Evolutionary conservation across 2,797 vertebrate genomes (phyloP).

Genomic region (Syndactyla subalaris): DNA sequence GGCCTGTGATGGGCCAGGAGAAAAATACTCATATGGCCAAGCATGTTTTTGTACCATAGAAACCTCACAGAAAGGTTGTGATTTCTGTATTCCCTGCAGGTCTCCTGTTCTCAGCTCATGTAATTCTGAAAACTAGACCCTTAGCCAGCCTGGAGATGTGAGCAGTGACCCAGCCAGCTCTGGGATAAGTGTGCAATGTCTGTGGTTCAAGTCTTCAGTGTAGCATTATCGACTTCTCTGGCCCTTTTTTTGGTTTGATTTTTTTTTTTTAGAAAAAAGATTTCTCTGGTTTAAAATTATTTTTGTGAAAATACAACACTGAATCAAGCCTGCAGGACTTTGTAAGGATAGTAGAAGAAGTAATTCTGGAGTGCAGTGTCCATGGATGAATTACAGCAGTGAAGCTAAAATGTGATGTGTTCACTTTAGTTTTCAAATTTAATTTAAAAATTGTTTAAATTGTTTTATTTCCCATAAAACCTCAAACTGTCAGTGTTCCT

Average conservation of each 20-base stretch:
- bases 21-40: not conserved
- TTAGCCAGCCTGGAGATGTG: not conserved
- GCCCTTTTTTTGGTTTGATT: too few relatives aligned
- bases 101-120: not conserved
- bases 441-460: not conserved
- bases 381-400: not conserved
- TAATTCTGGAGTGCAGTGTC: not conserved
- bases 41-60: not conserved
- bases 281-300: not conserved
- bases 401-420: not conserved
- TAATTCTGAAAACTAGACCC: not conserved
- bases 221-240: not conserved
- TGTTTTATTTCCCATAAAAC: not conserved
- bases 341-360: not conserved
- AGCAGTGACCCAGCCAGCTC: not conserved
- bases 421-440: not conserved
- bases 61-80: not conserved
- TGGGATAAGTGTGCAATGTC: not conserved
- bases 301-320: not conserved
- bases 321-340: not conserved
- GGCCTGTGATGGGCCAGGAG: not conserved
- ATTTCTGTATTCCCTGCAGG: not conserved
- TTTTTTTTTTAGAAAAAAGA: too few relatives aligned
- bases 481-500: not conserved
- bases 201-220: not conserved